These are phyloP conservation scores for Varanus komodoensis DNA, from an alignment of 2,113 vertebrate species.

Conservation along the genomic window DNA sequence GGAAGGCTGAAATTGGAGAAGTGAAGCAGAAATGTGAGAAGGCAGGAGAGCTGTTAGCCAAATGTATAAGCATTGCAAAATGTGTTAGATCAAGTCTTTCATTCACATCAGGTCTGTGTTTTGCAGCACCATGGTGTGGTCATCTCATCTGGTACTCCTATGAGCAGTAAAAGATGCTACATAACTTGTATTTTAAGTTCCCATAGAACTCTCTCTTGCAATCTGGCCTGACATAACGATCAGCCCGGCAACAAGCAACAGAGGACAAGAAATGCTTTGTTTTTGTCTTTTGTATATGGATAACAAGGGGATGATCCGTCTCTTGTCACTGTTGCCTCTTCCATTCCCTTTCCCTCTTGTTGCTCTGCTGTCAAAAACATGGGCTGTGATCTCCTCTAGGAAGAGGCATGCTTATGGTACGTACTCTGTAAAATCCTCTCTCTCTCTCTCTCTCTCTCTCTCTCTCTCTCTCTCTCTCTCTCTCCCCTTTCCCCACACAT, in stretches of 20 bases:
- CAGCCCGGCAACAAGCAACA: neutral
- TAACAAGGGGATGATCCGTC: neutral
- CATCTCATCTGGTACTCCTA: conserved; percentile 21
- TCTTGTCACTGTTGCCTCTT: neutral
- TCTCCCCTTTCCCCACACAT: too few relatives aligned
- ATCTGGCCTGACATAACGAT: neutral
- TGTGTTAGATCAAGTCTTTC: conserved; percentile 40
- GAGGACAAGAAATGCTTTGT: neutral
- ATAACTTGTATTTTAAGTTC: conserved; percentile 4
- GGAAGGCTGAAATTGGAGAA: neutral
- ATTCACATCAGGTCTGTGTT: neutral
- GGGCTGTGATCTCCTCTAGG: neutral
- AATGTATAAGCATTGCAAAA: conserved; percentile 32
- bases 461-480: too few relatives aligned
- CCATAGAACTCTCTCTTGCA: conserved; percentile 19
- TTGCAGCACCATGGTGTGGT: conserved; percentile 4
- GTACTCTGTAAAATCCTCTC: neutral
- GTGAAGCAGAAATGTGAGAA: conserved; percentile 23
- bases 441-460: too few relatives aligned
- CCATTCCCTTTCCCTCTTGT: neutral
- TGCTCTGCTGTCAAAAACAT: neutral
- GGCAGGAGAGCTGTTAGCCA: conserved; percentile 36
- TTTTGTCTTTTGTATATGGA: neutral
- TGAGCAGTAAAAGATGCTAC: neutral
- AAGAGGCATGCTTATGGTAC: neutral